Evolutionary conservation across 2,797 vertebrate species (phyloP).

Genomic region (Sebastes itinus): DNA sequence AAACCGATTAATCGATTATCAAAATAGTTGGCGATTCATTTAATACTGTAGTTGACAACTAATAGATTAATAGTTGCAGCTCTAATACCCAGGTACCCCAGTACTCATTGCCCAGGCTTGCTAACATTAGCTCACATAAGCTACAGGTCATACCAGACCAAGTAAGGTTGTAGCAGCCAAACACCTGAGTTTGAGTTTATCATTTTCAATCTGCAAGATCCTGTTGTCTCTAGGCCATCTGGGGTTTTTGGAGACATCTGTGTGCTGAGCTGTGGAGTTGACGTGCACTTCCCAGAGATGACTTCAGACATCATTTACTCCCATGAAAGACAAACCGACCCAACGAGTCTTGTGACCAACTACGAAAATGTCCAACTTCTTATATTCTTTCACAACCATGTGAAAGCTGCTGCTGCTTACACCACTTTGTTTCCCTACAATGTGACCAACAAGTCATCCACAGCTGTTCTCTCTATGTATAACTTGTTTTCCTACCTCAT

Average conservation of each 20-base stretch:
- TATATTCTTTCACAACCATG: neutral
- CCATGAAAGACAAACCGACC: neutral
- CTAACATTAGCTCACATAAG: neutral
- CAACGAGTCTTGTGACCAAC: neutral
- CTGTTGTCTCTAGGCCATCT: neutral
- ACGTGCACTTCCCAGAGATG: neutral
- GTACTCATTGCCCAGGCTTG: neutral
- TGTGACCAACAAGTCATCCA: conserved; percentile 10
- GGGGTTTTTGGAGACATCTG: neutral
- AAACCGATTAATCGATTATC: no score
- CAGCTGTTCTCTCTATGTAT: conserved; percentile 37
- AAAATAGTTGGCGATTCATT: no score
- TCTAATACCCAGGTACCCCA: neutral
- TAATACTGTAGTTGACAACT: no score
- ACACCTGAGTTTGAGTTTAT: neutral
- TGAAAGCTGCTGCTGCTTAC: neutral
- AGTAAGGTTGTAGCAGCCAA: neutral
- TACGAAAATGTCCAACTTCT: neutral
- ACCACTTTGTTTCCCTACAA: neutral
- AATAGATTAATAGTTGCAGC: no score
- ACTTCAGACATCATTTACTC: neutral
- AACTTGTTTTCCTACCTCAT: conserved; percentile 33
- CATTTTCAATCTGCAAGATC: neutral
- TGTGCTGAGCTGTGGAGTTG: neutral
- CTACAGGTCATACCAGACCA: neutral